These are phyloP conservation scores for Rhynchopsitta pachyrhyncha DNA, from an alignment of 2,113 vertebrate genomes.

Conservation along the genomic window DNA sequence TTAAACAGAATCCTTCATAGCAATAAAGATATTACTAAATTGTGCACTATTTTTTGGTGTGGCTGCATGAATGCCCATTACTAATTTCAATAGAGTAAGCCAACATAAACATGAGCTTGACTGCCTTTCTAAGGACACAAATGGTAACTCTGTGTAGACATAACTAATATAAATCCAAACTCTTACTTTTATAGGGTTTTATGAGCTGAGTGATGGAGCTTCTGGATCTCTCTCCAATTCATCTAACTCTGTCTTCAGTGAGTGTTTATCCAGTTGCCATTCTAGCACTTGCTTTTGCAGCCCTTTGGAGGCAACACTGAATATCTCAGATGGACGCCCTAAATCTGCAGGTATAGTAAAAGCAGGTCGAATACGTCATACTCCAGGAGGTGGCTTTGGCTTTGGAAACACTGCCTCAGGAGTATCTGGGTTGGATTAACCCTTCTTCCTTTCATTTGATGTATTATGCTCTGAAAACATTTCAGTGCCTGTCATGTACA, in stretches of 20 bases:
- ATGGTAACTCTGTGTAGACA: constrained; percentile 17
- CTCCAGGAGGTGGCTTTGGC: constrained; percentile 55
- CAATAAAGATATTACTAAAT: not conserved
- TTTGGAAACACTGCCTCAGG: constrained; percentile 54
- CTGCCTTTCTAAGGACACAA: constrained; percentile 25
- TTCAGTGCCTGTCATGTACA: not conserved
- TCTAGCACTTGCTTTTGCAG: constrained; percentile 91
- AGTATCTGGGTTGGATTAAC: constrained; percentile 57
- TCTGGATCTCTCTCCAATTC: constrained; percentile 96
- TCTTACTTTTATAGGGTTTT: constrained; percentile 88
- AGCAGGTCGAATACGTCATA: constrained; percentile 38
- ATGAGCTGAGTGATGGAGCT: constrained; percentile 91
- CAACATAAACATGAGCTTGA: constrained; percentile 28
- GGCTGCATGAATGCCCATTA: constrained; percentile 9
- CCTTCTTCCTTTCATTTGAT: constrained; percentile 37
- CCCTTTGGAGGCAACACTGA: constrained; percentile 86
- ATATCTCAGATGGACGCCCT: constrained; percentile 82
- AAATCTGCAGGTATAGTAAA: constrained; percentile 86
- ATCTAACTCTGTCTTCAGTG: constrained; percentile 96
- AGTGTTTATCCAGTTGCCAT: constrained; percentile 92
- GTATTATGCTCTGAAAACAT: not conserved
- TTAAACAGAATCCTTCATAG: not conserved
- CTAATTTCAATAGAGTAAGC: not conserved
- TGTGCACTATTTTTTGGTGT: not conserved
- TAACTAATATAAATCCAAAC: constrained; percentile 58